Percentiles rank a stretch among this genome's conserved stretches.
These are phyloP conservation scores for Aldabrachelys gigantea DNA, from an alignment of 2,113 vertebrate species.

Conservation along the genomic window DNA sequence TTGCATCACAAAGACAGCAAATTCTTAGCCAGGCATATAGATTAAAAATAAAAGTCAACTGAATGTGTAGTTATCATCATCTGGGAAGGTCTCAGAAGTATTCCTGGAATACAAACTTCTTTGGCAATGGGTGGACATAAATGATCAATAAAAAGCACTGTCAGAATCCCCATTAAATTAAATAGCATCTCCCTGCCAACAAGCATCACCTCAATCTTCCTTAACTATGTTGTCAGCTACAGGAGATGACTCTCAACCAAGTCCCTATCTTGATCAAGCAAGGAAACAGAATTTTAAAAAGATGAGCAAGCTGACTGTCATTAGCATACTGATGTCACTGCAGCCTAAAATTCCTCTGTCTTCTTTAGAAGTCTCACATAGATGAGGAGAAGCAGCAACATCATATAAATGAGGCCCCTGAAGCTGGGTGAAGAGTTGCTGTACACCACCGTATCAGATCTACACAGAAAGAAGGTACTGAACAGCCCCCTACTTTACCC, in stretches of 20 bases:
- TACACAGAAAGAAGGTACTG: not conserved
- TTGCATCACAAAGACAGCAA: not conserved
- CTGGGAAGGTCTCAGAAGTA: not conserved
- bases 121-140: not conserved
- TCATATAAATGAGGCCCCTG: not conserved
- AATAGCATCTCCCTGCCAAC: not conserved
- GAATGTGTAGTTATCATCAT: not conserved
- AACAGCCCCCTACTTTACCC: not conserved
- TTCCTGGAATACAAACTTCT: not conserved
- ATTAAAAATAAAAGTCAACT: not conserved
- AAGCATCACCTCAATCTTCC: not conserved
- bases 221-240: not conserved
- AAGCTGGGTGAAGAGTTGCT: conserved; percentile 1
- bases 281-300: not conserved
- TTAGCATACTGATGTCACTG: not conserved
- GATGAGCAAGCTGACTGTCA: not conserved
- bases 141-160: not conserved
- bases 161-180: not conserved
- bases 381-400: not conserved
- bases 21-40: not conserved
- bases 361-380: not conserved
- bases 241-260: not conserved
- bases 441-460: not conserved
- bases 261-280: not conserved
- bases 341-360: not conserved